A percentile compares a stretch with the other conserved stretches of the same genome.
These are phyloP conservation scores for Drosophila albomicans DNA, from an alignment of 1,140 invertebrate genomes.

Conservation along the genomic window DNA sequence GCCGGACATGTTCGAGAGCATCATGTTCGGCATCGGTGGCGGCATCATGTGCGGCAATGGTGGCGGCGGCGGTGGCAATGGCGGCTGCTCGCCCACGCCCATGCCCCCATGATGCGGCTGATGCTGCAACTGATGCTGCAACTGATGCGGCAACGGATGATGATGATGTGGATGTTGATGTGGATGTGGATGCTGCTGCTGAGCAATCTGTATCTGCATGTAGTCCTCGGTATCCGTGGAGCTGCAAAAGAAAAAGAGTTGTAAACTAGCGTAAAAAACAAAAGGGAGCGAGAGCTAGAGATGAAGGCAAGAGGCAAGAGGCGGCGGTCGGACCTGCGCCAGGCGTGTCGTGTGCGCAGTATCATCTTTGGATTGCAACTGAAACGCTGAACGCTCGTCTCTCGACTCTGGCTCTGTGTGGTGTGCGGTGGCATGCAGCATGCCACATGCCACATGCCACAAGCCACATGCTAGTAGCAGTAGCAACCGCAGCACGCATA, in stretches of 20 bases:
- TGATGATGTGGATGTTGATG: constrained; percentile 71
- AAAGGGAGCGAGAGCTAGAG: background rate
- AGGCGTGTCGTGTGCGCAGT: constrained; percentile 80
- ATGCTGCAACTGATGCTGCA: constrained; percentile 56
- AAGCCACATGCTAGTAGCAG: too few species aligned
- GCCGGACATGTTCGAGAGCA: constrained; percentile 64
- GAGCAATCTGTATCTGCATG: constrained; percentile 82
- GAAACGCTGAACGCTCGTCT: constrained; percentile 22
- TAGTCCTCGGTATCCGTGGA: constrained; percentile 85
- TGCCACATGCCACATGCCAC: constrained; percentile 41
- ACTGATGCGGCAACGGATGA: constrained; percentile 64
- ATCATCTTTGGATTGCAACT: constrained; percentile 79
- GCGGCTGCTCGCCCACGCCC: constrained; percentile 71
- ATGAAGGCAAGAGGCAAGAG: background rate
- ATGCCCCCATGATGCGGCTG: constrained; percentile 77
- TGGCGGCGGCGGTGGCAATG: constrained; percentile 76
- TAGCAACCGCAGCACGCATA: constrained; percentile 67
- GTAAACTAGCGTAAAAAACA: too few species aligned
- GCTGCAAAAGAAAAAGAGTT: constrained; percentile 39
- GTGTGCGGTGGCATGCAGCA: constrained; percentile 6
- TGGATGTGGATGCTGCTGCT: constrained; percentile 59
- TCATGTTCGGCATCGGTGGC: constrained; percentile 85
- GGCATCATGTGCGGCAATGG: constrained; percentile 84
- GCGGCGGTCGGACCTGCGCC: constrained; percentile 65
- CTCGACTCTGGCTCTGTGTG: background rate